These are phyloP conservation scores for Phalanger gymnotis DNA, from an alignment of 2,797 vertebrate species.

Conservation along the genomic window DNA sequence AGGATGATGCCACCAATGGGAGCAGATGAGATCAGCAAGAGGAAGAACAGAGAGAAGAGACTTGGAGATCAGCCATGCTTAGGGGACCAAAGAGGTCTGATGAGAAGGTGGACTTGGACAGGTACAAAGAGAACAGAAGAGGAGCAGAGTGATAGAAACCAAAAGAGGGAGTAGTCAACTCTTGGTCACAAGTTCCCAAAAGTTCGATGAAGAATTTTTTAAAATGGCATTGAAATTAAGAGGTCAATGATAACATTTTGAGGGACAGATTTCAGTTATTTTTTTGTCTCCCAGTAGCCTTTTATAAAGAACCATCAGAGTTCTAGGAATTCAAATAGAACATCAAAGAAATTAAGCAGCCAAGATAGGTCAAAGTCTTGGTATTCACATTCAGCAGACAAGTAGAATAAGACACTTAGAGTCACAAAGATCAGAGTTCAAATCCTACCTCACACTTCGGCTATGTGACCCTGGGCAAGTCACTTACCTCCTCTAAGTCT, in stretches of 20 bases:
- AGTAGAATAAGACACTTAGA: neutral
- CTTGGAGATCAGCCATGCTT: neutral
- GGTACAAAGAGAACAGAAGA: neutral
- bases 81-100: neutral
- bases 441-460: neutral
- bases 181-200: neutral
- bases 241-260: neutral
- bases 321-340: neutral
- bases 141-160: neutral
- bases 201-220: neutral
- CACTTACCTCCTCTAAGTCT: neutral
- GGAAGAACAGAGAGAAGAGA: neutral
- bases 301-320: neutral
- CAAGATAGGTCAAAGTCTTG: neutral
- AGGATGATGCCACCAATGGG: neutral
- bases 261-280: neutral
- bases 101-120: neutral
- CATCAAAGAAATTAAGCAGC: neutral
- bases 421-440: neutral
- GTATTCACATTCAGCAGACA: neutral
- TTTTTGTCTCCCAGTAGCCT: neutral
- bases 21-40: neutral
- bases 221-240: neutral
- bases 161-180: neutral
- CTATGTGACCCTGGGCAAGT: neutral